phyloP scores from a whole-genome alignment of 2,797 vertebrate genomes.

The Acipenser oxyrinchus region DNA sequence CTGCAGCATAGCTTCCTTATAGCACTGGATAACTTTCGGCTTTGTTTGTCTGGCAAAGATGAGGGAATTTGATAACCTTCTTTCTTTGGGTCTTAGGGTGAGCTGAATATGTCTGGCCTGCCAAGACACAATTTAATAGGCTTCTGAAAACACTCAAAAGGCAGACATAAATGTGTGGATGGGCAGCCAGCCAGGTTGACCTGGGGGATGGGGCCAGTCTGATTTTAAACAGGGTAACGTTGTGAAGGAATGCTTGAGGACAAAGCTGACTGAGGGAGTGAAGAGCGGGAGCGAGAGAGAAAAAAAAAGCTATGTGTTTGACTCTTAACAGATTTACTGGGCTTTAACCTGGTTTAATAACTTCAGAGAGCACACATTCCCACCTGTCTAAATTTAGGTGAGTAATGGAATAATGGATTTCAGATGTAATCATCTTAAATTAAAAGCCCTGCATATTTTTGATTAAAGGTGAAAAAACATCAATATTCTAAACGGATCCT shows the following conservation, averaged over 20 bases:
- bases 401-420: slow-evolving; percentile 58
- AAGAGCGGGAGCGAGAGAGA: background rate
- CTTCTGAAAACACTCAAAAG: slow-evolving; percentile 78
- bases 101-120: slow-evolving; percentile 73
- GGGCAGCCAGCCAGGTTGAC: slow-evolving; percentile 76
- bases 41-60: slow-evolving; percentile 60
- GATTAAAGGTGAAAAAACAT: slow-evolving; percentile 20
- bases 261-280: slow-evolving; percentile 51
- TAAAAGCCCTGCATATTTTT: slow-evolving; percentile 42
- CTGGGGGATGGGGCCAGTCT: slow-evolving; percentile 51
- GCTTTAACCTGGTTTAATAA: slow-evolving; percentile 44
- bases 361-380: slow-evolving; percentile 52
- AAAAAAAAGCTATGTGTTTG: slow-evolving; percentile 37
- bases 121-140: slow-evolving; percentile 79
- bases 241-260: slow-evolving; percentile 62
- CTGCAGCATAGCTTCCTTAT: slow-evolving; percentile 37
- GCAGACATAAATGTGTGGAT: slow-evolving; percentile 82
- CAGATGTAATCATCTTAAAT: slow-evolving; percentile 63
- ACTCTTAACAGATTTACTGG: slow-evolving; percentile 50
- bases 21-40: slow-evolving; percentile 31
- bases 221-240: slow-evolving; percentile 65
- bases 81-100: slow-evolving; percentile 68
- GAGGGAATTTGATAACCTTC: slow-evolving; percentile 80
- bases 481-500: slow-evolving; percentile 21
- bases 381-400: slow-evolving; percentile 59